Percentiles rank a stretch among this genome's conserved stretches.
Conservation (phyloP, 2,888 invertebrate species). For the Pammene fasciana region DNA sequence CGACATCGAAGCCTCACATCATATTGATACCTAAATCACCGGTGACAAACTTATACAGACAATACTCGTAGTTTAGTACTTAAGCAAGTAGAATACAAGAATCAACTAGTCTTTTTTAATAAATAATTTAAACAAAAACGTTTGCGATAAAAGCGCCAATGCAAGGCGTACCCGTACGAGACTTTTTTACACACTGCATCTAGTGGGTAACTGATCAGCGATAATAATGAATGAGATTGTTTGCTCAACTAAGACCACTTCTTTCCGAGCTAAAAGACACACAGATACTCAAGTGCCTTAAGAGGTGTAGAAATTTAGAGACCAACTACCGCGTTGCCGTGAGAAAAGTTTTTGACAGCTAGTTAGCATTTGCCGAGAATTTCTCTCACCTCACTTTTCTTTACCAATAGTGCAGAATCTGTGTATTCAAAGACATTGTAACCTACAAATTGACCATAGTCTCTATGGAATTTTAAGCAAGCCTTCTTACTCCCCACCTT, state of each 20-base stretch:
- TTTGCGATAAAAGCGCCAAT: too few species aligned
- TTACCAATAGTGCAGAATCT: not conserved
- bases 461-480: not conserved
- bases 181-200: not conserved
- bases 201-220: not conserved
- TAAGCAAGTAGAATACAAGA: too few species aligned
- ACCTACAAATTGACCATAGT: not conserved
- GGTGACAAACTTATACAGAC: too few species aligned
- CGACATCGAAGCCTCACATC: too few species aligned
- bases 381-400: constrained; percentile 11
- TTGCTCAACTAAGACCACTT: constrained; percentile 50
- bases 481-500: too few species aligned
- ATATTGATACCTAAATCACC: too few species aligned
- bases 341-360: constrained; percentile 36
- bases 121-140: too few species aligned
- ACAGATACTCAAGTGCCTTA: constrained; percentile 28
- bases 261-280: constrained; percentile 41
- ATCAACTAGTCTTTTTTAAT: too few species aligned
- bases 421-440: not conserved
- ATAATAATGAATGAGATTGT: constrained; percentile 52
- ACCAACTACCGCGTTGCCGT: constrained; percentile 27
- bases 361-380: constrained; percentile 9
- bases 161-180: too few species aligned
- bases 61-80: too few species aligned
- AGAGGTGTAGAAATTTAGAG: constrained; percentile 39